These are phyloP conservation scores for Gonocerus acuteangulatus DNA, from an alignment of 2,888 invertebrate species.

Conservation along the genomic window DNA sequence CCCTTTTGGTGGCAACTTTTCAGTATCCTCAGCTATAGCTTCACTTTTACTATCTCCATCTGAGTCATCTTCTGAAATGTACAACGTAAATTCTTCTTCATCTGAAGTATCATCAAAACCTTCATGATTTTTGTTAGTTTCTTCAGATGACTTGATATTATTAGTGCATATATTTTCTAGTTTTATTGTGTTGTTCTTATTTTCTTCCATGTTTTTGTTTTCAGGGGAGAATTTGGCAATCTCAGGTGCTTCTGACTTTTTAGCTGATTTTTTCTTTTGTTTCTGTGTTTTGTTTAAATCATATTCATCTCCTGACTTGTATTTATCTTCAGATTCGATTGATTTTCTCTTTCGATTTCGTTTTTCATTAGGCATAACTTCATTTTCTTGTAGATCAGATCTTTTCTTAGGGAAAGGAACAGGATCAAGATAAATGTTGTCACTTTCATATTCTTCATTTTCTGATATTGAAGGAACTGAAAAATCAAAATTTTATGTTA, in stretches of 20 bases:
- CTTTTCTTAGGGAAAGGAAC: conserved; percentile 1
- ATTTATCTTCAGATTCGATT: conserved; percentile 11
- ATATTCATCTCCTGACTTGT: conserved; percentile 15
- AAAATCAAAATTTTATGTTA: too few relatives aligned
- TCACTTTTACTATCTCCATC: conserved; percentile 20
- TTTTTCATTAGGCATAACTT: not conserved
- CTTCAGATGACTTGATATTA: not conserved
- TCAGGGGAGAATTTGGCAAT: not conserved
- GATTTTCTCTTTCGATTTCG: conserved; percentile 11
- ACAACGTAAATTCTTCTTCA: conserved; percentile 14
- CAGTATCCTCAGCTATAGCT: not conserved
- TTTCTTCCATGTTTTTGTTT: conserved; percentile 19
- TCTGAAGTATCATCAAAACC: conserved; percentile 23
- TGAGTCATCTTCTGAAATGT: conserved; percentile 18
- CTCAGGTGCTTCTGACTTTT: conserved; percentile 16
- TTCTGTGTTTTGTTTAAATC: not conserved
- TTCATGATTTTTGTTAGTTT: conserved; percentile 2
- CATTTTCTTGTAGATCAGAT: not conserved
- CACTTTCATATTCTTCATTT: conserved; percentile 35
- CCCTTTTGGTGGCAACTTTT: conserved; percentile 46
- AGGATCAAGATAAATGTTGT: conserved; percentile 23
- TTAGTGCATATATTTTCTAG: not conserved
- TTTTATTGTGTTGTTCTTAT: not conserved
- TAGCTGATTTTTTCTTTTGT: not conserved
- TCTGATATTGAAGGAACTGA: conserved; percentile 39